Percentiles rank a stretch among this genome's conserved stretches.
phyloP scores from a whole-genome alignment of 2,888 invertebrate species.

The Sipha maydis region DNA sequence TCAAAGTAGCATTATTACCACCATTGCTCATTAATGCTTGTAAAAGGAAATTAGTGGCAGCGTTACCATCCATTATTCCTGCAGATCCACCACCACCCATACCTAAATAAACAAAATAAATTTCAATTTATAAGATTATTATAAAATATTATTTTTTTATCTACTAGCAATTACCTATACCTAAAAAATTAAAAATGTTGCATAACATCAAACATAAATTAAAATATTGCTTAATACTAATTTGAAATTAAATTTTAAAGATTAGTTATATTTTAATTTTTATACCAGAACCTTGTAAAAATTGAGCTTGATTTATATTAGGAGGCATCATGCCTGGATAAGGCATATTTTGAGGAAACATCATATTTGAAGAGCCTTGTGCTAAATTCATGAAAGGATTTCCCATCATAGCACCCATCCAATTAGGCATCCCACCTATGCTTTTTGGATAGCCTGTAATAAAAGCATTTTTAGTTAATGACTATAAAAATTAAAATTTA shows the following conservation, averaged over 20 bases:
- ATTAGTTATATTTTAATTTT: not conserved
- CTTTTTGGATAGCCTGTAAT: conserved; percentile 51
- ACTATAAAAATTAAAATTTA: too few species aligned
- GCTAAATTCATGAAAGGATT: conserved; percentile 62
- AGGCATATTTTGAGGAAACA: conserved; percentile 63
- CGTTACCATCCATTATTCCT: conserved; percentile 59
- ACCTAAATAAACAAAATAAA: conserved; percentile 15
- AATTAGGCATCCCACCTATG: conserved; percentile 57
- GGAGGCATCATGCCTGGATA: conserved; percentile 68
- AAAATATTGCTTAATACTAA: too few species aligned
- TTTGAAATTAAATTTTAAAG: not conserved
- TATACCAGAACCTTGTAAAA: conserved; percentile 81
- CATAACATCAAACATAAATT: too few species aligned
- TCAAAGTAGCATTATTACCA: conserved; percentile 58
- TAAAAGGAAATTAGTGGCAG: conserved; percentile 55
- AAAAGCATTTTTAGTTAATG: not conserved
- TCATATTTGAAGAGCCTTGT: conserved; percentile 59
- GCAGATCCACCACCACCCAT: conserved; percentile 47
- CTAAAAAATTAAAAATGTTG: not conserved
- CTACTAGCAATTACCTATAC: not conserved
- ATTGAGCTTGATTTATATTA: conserved; percentile 77
- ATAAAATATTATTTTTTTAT: not conserved
- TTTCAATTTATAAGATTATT: not conserved
- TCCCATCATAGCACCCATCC: conserved; percentile 62
- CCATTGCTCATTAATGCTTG: conserved; percentile 60